Percentiles rank a stretch among this genome's conserved stretches.
Evolutionary conservation across 1,140 invertebrate species (phyloP).

Genomic region (Platorchestia sp.): DNA sequence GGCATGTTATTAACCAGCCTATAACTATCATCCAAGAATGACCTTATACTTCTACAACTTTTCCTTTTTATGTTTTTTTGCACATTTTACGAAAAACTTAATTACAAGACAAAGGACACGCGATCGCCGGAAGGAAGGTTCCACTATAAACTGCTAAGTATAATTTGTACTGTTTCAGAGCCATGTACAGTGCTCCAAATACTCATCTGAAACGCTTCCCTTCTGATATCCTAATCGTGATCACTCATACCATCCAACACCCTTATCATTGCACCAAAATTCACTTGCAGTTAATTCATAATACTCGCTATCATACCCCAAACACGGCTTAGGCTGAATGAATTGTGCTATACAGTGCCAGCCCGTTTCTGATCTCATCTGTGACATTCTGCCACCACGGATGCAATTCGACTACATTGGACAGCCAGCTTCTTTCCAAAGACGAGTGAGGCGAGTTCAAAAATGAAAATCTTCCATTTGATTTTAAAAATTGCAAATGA

Average conservation of each 20-base stretch:
- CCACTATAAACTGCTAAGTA: constrained; percentile 7
- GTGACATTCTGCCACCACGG: not conserved
- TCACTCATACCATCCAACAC: not conserved
- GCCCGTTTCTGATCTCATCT: not conserved
- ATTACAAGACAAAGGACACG: not conserved
- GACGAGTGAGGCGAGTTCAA: not conserved
- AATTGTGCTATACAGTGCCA: not conserved
- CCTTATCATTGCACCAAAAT: not conserved
- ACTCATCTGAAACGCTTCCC: not conserved
- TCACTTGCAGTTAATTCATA: not conserved
- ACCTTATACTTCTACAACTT: not conserved
- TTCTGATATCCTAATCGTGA: not conserved
- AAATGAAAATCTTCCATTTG: not conserved
- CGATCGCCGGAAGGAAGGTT: constrained; percentile 8
- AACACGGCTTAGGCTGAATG: not conserved
- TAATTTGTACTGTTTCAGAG: constrained; percentile 55
- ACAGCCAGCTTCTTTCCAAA: not conserved
- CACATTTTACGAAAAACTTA: not conserved
- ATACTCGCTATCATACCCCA: not conserved
- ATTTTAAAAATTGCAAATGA: not conserved
- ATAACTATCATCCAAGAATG: not conserved
- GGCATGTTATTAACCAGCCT: not conserved
- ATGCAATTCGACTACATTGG: not conserved
- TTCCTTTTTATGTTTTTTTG: not conserved
- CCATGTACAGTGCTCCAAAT: constrained; percentile 14